Conservation (phyloP, 2,113 vertebrate genomes). For the Phylloscopus trochiloides region DNA sequence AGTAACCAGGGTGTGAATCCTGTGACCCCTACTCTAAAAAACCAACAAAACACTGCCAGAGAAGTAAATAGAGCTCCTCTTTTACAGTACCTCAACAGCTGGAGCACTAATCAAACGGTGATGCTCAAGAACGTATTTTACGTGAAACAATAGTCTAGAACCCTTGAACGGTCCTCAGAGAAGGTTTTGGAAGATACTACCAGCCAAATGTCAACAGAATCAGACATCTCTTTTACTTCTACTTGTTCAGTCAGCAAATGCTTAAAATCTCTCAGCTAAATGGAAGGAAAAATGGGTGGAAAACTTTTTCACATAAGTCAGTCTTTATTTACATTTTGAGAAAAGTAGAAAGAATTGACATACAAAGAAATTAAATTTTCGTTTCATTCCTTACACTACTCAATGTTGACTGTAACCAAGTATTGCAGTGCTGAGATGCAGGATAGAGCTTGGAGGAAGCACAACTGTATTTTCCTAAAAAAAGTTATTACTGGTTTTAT, state of each 20-base stretch:
- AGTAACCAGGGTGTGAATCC: neutral
- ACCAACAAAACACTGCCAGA: neutral
- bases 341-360: neutral
- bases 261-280: neutral
- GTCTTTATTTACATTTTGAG: neutral
- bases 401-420: rapidly evolving
- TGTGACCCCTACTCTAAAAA: rapidly evolving
- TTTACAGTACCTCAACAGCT: neutral
- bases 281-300: neutral
- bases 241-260: neutral
- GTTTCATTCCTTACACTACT: neutral
- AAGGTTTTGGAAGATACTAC: neutral
- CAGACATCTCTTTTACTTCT: neutral
- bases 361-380: neutral
- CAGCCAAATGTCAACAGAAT: neutral
- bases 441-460: neutral
- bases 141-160: neutral
- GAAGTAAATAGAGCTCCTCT: neutral
- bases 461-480: neutral
- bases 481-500: neutral
- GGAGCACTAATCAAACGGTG: rapidly evolving
- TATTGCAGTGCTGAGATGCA: neutral
- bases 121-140: neutral
- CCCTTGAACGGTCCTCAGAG: neutral
- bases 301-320: neutral